Base-by-base conservation (phyloP, 2,888 invertebrate genomes). In the Protophormia terraenovae region DNA sequence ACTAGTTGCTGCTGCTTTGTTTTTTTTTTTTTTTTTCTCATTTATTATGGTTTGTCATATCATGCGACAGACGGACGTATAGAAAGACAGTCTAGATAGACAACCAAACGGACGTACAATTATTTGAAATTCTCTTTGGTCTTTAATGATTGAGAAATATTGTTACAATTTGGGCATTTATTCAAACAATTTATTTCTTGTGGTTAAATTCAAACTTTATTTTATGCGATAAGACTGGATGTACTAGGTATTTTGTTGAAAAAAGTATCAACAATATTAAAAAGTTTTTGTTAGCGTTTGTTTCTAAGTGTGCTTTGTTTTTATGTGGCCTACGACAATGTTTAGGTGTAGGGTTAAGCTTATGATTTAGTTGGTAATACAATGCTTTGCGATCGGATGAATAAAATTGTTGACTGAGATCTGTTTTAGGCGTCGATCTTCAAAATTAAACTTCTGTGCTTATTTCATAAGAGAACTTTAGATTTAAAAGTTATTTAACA, bases 121-220 rank as follows among this genome's bases (percentile, higher is more conserved):
- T 69, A 78, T 62, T 78, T 73, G 50, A 79, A 41, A 66, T 66
- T 86, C 55, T 78, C 53, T 83, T 60, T 73, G 67, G 73, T 84
- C 77, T 86, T 84, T 80, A 81, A 71, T 72, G 83, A 87, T 89
- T 89, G 88, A 83, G 89, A 89, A 89, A 89, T 87, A 87, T 79
- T 89, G 88, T 87, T 89, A 89, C 87, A 88, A 85, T 88, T 88
- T 83, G 83, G 86, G 87, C 81, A 87, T 87, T 83, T 82, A 83
- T 84, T 83, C 77, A 60, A 58, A 67, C 79, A 82, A 86, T 86
- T 84, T 86, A 84, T 75, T 81, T 85, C 19, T 85, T 87, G 80
- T 85, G 67, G 50, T 81, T 86, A 32, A 69, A 16, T 27, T 53
- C 0, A 53, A 76, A 69, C 58, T 67, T 50, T 67, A 14, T 35